Base-by-base conservation (phyloP, 2,888 invertebrate genomes). In the Andrena camellia region DNA sequence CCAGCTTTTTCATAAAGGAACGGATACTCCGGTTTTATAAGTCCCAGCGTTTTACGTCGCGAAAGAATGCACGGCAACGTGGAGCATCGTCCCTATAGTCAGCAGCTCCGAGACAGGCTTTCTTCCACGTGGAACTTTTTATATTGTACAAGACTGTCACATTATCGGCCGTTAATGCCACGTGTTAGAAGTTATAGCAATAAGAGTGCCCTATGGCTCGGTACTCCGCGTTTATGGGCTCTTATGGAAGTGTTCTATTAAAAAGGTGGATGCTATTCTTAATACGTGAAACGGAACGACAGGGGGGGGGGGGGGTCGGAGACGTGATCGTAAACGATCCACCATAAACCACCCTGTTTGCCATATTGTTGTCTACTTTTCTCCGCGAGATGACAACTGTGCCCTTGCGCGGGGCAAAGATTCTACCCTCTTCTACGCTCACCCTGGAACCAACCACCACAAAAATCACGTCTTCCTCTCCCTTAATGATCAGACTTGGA, bases 81-180 rank as follows among this genome's bases (percentile, higher is more conserved):
- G 60, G 42, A 57, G 29, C 35, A 71, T 20, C 66, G 10, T 29
- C 8, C 26, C 62, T 82, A 71, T 81, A 80, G 85, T 82, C 83
- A 66, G 76, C 71, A 66, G 80, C 69, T 70, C 26, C 54, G 66
- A 71, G 77, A 79, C 79, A 76, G 63, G 23, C 67, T 7, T 26
- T 70, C 54, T 70, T 75, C 67, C 71, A 86, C 84, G 78, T 83
- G 78, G 83, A 87, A 82, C 72, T 84, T 90, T 85, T 89, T 86
- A 89, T 87, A 90, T 88, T 84, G 86, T 84, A 76, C 87, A 70
- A 70, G 84, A 84, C 87, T 83, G 83, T 89, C 88, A 84, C 89
- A 89, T 89, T 89, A 90, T 87, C 88, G 81, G 83, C 72, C 87
- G 83, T 90, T 87, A 89, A 90, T 83, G 86, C 86, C 86, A 80